These are phyloP conservation scores for Parasteatoda lunata DNA, from an alignment of 2,888 invertebrate genomes.

Conservation along the genomic window DNA sequence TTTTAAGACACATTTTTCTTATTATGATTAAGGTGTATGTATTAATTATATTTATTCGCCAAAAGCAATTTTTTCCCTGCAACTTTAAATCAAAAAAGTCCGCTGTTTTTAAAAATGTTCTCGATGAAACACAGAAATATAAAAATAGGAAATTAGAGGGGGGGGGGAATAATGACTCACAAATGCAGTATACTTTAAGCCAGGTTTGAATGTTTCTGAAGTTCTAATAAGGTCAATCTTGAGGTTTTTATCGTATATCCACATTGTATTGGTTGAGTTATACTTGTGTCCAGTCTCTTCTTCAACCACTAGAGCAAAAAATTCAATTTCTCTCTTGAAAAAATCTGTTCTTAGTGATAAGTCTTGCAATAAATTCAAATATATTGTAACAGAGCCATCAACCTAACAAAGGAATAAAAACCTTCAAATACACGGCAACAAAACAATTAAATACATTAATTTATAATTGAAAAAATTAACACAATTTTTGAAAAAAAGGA, in stretches of 20 bases:
- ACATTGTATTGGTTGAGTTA: constrained; percentile 83
- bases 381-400: constrained; percentile 84
- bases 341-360: constrained; percentile 84
- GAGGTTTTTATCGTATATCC: constrained; percentile 85
- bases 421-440: background rate
- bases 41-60: no score
- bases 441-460: background rate
- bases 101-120: no score
- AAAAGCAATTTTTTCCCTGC: no score
- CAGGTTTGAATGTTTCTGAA: constrained; percentile 91
- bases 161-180: constrained; percentile 77
- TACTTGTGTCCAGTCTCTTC: constrained; percentile 88
- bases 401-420: constrained; percentile 73
- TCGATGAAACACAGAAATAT: no score
- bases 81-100: no score
- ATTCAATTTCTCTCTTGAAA: constrained; percentile 85
- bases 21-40: no score
- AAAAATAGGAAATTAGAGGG: no score
- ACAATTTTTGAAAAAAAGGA: no score
- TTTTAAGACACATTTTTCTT: no score
- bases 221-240: constrained; percentile 85
- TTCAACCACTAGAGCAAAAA: constrained; percentile 93
- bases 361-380: constrained; percentile 85
- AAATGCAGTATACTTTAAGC: constrained; percentile 87
- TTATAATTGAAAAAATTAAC: no score